A percentile compares a stretch with the other conserved stretches of the same genome.
phyloP scores from a whole-genome alignment of 2,888 invertebrate species.

The Folsomia manolachei region DNA sequence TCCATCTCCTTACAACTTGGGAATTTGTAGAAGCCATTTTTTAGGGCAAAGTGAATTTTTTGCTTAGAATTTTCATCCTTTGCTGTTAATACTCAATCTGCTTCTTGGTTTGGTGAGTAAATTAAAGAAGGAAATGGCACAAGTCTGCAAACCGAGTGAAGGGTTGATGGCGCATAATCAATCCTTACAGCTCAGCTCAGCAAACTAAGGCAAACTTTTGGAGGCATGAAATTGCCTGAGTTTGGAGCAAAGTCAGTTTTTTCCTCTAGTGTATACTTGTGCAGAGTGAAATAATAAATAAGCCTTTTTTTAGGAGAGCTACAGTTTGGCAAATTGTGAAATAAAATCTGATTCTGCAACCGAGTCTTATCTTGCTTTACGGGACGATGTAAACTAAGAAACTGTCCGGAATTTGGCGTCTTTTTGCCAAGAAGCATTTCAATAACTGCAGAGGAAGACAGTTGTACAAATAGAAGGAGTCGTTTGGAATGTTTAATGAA shows the following conservation, averaged over 20 bases:
- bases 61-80: background rate
- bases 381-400: no score
- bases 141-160: background rate
- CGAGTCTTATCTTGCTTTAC: no score
- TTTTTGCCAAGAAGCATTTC: no score
- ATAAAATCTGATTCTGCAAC: no score
- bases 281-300: background rate
- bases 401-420: no score
- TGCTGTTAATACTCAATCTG: background rate
- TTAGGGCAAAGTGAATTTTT: background rate
- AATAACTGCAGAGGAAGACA: no score
- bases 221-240: background rate
- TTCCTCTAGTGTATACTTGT: background rate
- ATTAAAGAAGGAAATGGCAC: background rate
- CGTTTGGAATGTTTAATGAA: no score
- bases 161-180: background rate
- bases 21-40: background rate
- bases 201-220: background rate
- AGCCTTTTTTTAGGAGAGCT: background rate
- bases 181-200: background rate
- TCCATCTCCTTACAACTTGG: background rate
- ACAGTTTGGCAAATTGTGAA: background rate
- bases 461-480: background rate
- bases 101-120: background rate
- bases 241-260: background rate